Conservation (phyloP, 2,797 vertebrate species). For the Melanotaenia nigrans region DNA sequence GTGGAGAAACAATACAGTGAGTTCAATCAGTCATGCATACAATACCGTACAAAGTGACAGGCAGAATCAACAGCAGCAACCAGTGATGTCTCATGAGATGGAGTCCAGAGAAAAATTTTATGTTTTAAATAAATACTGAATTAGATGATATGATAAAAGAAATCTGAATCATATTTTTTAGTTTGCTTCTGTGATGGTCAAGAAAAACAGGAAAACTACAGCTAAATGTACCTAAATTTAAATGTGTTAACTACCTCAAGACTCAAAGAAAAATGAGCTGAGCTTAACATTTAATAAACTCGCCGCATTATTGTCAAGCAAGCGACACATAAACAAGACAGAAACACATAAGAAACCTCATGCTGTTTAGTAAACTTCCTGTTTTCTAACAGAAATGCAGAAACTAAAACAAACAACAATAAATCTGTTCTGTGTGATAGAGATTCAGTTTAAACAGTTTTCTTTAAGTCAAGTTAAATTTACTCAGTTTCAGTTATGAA, state of each 20-base stretch:
- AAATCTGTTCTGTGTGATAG: no score
- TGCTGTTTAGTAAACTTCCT: conserved; percentile 35
- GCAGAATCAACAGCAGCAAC: conserved; percentile 17
- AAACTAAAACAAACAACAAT: no score
- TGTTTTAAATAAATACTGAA: background rate
- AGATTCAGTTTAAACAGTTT: no score
- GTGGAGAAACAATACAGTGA: conserved; percentile 82
- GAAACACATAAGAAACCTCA: conserved; percentile 17
- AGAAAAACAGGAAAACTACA: no score
- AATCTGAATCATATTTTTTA: background rate
- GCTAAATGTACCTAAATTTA: no score
- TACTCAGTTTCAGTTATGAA: no score
- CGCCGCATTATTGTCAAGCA: background rate
- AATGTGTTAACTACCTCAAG: no score
- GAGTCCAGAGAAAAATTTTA: conserved; percentile 20
- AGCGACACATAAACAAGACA: conserved; percentile 3
- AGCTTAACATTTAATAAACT: background rate
- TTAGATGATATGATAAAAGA: conserved; percentile 5
- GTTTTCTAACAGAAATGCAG: background rate
- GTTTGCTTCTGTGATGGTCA: no score
- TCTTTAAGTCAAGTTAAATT: no score
- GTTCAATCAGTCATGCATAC: conserved; percentile 83
- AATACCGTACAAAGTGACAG: conserved; percentile 51
- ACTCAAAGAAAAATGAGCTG: no score
- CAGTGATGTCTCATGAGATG: conserved; percentile 32